Conservation (phyloP, 1,140 invertebrate genomes). For the Sitophilus oryzae region DNA sequence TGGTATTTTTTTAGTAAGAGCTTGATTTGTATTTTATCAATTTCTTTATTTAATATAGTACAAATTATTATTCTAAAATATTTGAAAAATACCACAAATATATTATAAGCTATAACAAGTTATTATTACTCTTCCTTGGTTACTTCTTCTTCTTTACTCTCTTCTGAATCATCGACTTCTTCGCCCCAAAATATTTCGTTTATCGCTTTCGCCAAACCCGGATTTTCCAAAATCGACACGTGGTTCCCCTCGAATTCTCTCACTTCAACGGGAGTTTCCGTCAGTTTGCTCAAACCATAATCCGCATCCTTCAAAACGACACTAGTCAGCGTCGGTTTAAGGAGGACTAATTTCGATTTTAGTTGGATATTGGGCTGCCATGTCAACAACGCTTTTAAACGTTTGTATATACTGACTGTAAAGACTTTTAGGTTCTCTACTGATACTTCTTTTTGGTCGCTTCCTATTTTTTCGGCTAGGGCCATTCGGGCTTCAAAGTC, state of each 20-base stretch:
- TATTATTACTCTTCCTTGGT: no score
- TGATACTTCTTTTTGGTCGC: constrained; percentile 45
- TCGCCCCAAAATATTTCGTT: constrained; percentile 10
- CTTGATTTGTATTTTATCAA: no score
- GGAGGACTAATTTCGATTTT: constrained; percentile 55
- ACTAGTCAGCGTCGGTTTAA: constrained; percentile 54
- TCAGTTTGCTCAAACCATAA: constrained; percentile 56
- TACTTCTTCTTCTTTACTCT: no score
- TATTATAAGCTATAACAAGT: no score
- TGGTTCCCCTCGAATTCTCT: constrained; percentile 66
- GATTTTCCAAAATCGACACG: constrained; percentile 59
- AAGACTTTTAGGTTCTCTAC: constrained; percentile 47
- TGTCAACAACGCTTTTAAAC: constrained; percentile 51
- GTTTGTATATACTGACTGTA: constrained; percentile 48
- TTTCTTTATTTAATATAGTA: no score
- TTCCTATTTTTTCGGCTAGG: constrained; percentile 37
- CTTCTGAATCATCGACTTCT: no score
- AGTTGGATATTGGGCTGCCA: constrained; percentile 49
- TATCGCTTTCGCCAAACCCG: constrained; percentile 56
- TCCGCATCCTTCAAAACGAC: constrained; percentile 52
- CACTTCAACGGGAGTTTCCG: constrained; percentile 47
- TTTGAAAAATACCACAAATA: no score
- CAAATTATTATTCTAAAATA: no score
- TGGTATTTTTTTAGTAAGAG: no score
- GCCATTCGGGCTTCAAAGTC: constrained; percentile 19